A percentile compares a stretch with the other conserved stretches of the same genome.
These are phyloP conservation scores for Drosophila virilis DNA, from an alignment of 1,140 invertebrate genomes.

Conservation along the genomic window DNA sequence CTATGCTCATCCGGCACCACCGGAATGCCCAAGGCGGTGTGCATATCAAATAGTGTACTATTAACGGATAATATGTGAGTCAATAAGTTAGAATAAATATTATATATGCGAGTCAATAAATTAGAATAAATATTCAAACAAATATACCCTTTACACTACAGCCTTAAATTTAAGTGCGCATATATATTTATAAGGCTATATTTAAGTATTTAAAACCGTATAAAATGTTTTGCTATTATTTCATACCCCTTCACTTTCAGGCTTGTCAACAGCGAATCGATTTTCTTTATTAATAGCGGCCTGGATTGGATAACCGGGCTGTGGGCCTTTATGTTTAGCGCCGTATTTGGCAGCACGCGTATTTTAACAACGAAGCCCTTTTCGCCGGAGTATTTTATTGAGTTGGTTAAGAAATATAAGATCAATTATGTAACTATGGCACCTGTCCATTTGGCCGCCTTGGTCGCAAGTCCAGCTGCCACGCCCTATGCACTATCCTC, in stretches of 20 bases:
- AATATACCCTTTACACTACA: too few relatives aligned
- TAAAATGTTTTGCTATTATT: too few relatives aligned
- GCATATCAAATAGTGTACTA: slow-evolving; percentile 86
- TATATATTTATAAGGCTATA: too few relatives aligned
- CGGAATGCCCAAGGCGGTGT: slow-evolving; percentile 90
- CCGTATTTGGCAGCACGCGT: slow-evolving; percentile 23
- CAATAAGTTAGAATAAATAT: neutral
- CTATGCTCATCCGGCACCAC: slow-evolving; percentile 89
- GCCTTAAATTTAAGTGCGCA: too few relatives aligned
- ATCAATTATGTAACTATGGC: slow-evolving; percentile 24
- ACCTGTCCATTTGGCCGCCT: slow-evolving; percentile 36
- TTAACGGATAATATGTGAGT: slow-evolving; percentile 33
- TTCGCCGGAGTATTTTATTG: slow-evolving; percentile 33
- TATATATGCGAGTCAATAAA: too few relatives aligned
- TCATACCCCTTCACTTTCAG: neutral
- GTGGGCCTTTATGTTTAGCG: slow-evolving; percentile 28
- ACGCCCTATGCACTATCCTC: slow-evolving; percentile 21
- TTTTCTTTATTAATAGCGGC: slow-evolving; percentile 23
- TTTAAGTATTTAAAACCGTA: too few relatives aligned
- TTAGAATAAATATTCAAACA: too few relatives aligned
- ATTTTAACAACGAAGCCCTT: slow-evolving; percentile 42
- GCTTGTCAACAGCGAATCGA: slow-evolving; percentile 24
- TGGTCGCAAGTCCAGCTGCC: slow-evolving; percentile 25
- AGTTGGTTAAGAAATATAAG: slow-evolving; percentile 50
- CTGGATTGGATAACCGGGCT: slow-evolving; percentile 53